Evolutionary conservation across 1,140 invertebrate species (phyloP).

Genomic region (Radopholus similis): DNA sequence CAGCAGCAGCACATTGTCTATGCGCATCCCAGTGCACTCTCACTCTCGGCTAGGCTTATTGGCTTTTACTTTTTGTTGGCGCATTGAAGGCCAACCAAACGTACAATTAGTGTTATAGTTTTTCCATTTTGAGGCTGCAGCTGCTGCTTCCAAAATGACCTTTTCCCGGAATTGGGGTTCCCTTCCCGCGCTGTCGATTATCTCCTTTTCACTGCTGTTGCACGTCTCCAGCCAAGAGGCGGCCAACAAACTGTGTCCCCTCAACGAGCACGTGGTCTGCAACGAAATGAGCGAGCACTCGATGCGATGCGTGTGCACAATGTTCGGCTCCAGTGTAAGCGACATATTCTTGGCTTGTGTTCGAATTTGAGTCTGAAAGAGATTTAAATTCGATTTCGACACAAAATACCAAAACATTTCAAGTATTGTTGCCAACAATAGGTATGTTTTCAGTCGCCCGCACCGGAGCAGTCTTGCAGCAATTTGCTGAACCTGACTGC

Average conservation of each 20-base stretch:
- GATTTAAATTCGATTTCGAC: no score
- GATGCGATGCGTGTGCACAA: constrained; percentile 18
- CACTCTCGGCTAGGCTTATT: no score
- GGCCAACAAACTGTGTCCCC: neutral
- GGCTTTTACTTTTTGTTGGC: no score
- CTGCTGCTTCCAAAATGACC: no score
- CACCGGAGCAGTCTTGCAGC: constrained; percentile 14
- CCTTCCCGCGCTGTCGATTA: neutral
- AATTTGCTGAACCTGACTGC: constrained; percentile 8
- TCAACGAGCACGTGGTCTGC: neutral
- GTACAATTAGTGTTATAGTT: no score
- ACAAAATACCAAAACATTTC: no score
- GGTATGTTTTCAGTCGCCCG: neutral
- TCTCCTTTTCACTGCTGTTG: neutral
- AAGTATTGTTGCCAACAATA: neutral
- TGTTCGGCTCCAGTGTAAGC: constrained; percentile 15
- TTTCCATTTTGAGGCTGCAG: no score
- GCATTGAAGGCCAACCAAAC: no score
- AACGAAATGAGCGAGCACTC: constrained; percentile 1
- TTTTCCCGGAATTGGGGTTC: neutral
- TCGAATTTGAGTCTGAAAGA: no score
- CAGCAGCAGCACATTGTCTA: no score
- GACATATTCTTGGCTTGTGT: no score
- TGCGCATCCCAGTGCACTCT: no score
- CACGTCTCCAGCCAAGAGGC: neutral